Evolutionary conservation across 2,113 vertebrate genomes (phyloP).

Genomic region (Tringa solitaria): DNA sequence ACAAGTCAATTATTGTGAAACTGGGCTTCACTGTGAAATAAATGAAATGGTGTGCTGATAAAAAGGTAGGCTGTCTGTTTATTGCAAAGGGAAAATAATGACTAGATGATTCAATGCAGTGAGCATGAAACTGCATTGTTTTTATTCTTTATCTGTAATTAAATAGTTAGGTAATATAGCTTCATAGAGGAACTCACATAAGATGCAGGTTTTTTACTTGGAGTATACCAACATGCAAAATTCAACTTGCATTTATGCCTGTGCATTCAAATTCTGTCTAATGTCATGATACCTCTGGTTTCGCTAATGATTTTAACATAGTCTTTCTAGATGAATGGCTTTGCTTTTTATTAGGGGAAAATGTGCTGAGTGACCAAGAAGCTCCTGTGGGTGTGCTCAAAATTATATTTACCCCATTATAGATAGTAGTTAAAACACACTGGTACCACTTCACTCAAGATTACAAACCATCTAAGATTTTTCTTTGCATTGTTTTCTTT

Average conservation of each 20-base stretch:
- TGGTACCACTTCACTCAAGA: conserved; percentile 12
- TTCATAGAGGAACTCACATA: conserved; percentile 47
- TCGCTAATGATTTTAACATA: conserved; percentile 11
- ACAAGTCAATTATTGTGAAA: conserved; percentile 89
- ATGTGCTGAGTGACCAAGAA: conserved; percentile 27
- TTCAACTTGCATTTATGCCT: conserved; percentile 45
- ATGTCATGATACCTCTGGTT: not conserved
- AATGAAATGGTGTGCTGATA: conserved; percentile 84
- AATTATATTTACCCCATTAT: conserved; percentile 22
- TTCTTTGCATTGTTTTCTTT: not conserved
- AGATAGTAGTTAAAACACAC: conserved; percentile 19
- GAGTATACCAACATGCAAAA: conserved; percentile 50
- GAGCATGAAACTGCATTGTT: conserved; percentile 77
- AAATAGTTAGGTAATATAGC: conserved; percentile 71
- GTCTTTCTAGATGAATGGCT: conserved; percentile 48
- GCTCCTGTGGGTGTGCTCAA: conserved; percentile 22
- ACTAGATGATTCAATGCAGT: conserved; percentile 79
- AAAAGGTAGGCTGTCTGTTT: conserved; percentile 82
- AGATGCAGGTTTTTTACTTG: conserved; percentile 44
- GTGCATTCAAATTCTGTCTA: conserved; percentile 26
- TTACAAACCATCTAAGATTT: not conserved
- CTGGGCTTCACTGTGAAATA: conserved; percentile 85
- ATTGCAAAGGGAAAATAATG: conserved; percentile 78
- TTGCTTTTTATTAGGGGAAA: conserved; percentile 26
- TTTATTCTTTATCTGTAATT: conserved; percentile 78